Evolutionary conservation across 2,888 invertebrate species (phyloP).

Genomic region (Diarsia rubi): DNA sequence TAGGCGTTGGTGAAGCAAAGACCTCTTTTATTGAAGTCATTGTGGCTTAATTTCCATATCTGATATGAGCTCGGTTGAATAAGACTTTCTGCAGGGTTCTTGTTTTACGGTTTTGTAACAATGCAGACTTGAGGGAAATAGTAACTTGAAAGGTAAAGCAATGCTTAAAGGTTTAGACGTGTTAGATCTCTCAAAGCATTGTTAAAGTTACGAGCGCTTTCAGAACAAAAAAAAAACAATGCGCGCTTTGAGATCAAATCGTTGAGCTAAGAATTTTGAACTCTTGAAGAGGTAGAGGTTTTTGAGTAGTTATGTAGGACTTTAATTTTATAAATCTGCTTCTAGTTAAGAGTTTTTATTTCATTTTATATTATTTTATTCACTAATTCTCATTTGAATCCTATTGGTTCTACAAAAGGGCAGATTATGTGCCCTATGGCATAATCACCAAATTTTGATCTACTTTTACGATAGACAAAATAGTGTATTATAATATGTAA

Average conservation of each 20-base stretch:
- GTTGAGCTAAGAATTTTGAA: constrained; percentile 20
- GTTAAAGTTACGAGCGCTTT: constrained; percentile 48
- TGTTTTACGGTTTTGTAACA: constrained; percentile 30
- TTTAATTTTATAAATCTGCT: constrained; percentile 6
- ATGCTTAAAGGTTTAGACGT: constrained; percentile 30
- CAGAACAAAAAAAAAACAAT: constrained; percentile 45
- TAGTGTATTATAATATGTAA: too few species aligned
- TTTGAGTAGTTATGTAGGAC: background rate
- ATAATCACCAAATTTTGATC: too few species aligned
- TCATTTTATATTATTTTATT: background rate
- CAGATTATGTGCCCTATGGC: background rate
- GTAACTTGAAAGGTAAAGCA: background rate
- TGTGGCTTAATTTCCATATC: constrained; percentile 65
- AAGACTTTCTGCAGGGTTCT: constrained; percentile 51
- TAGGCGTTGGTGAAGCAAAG: constrained; percentile 53
- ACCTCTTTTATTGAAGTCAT: constrained; percentile 55
- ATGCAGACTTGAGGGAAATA: constrained; percentile 4
- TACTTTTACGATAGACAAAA: too few species aligned
- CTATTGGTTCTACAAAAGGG: background rate
- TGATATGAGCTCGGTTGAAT: constrained; percentile 48
- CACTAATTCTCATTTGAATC: constrained; percentile 21
- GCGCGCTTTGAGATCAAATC: constrained; percentile 46
- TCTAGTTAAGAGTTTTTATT: background rate
- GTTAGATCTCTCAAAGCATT: constrained; percentile 45
- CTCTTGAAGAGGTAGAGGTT: constrained; percentile 7